Conservation (phyloP, 2,888 invertebrate genomes). For the Apamea sordens region DNA sequence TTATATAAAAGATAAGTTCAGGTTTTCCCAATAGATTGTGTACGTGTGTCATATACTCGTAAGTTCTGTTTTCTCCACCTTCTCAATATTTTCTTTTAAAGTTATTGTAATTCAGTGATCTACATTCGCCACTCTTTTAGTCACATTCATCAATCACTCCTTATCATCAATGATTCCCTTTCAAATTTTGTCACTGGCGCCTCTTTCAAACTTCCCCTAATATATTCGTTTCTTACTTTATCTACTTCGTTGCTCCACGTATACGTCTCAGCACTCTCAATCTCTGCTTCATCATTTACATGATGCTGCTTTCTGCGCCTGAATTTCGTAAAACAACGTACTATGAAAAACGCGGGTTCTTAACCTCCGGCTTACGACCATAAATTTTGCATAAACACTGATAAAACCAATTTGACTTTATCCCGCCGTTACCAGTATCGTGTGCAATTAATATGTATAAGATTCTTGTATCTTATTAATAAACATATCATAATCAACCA, state of each 20-base stretch:
- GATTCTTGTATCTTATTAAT: conserved; percentile 38
- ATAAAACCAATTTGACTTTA: conserved; percentile 6
- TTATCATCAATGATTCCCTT: not conserved
- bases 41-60: not conserved
- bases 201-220: not conserved
- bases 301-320: not conserved
- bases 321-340: not conserved
- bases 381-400: conserved; percentile 7
- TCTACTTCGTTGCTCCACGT: not conserved
- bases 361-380: not conserved
- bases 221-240: not conserved
- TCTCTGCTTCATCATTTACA: not conserved
- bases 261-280: not conserved
- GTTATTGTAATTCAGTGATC: not conserved
- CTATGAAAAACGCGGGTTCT: not conserved
- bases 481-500: conserved; percentile 21
- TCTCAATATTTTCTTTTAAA: not conserved
- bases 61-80: not conserved
- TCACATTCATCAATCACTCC: not conserved
- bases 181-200: not conserved
- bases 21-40: not conserved
- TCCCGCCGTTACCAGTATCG: not conserved
- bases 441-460: conserved; percentile 32
- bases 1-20: not conserved
- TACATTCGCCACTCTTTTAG: not conserved